Base-by-base conservation (phyloP, 2,888 invertebrate genomes). In the Callyntrura guangdongensis region DNA sequence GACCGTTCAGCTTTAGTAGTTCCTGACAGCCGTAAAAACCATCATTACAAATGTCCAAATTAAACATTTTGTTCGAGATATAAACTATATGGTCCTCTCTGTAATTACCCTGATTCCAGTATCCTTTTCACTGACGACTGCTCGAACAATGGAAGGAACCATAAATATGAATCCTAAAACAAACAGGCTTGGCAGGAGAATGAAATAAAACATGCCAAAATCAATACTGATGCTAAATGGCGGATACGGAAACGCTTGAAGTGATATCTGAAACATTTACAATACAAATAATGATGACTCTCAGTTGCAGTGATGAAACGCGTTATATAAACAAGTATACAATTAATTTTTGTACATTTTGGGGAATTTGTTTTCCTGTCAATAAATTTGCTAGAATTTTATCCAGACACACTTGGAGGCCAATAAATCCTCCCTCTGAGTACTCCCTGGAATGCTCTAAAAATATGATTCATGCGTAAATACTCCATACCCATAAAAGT, bases 231-330 rank as follows among this genome's bases (percentile, higher is more conserved):
- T 61, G 1, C 74, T 72, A 91, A 95, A 94, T 0, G 95, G 95
- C n/a, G 96, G 96, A 94, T 95, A 96, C 0, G 96, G 96, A 93
- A 96, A 96, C 94, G 96, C 96, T 95, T 96, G 96, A 0, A 96
- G 77, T 0, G 94, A 94, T 36, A 96, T 92, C 5, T 93, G 94
- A 27, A 94, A n/a, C n/a, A n/a, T n/a, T n/a, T 36, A 77, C 12
- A 47, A 72, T 5, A 69, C 14, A 67, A 72, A 14, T 36, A 49
- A n/a, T n/a, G n/a, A n/a, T n/a, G n/a, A n/a, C n/a, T n/a, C n/a
- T n/a, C n/a, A n/a, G n/a, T n/a, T n/a, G n/a, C n/a, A n/a, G n/a
- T n/a, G n/a, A n/a, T n/a, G n/a, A n/a, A n/a, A n/a, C n/a, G n/a
- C n/a, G n/a, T n/a, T n/a, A n/a, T n/a, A n/a, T n/a, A n/a, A n/a